A percentile compares a stretch with the other conserved stretches of the same genome.
Evolutionary conservation across 2,113 vertebrate genomes (phyloP).

Genomic region (Salvelinus sp.): DNA sequence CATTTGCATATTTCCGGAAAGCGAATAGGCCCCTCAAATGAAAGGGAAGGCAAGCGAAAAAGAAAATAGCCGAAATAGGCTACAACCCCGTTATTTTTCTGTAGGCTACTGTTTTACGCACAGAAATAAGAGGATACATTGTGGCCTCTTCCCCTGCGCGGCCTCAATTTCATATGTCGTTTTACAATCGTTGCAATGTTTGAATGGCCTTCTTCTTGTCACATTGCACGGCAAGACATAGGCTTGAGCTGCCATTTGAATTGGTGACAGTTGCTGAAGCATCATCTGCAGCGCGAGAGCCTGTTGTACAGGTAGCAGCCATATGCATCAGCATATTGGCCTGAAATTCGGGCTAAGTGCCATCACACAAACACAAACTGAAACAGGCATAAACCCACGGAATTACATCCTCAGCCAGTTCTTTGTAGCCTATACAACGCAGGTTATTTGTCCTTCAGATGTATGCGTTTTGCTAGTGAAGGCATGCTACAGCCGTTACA

Average conservation of each 20-base stretch:
- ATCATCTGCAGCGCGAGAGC: constrained; percentile 51
- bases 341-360: constrained; percentile 31
- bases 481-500: neutral
- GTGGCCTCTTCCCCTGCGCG: neutral
- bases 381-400: constrained; percentile 11
- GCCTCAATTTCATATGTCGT: constrained; percentile 11
- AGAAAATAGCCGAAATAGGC: neutral
- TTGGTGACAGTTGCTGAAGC: constrained; percentile 51
- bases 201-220: neutral
- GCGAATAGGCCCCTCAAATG: neutral
- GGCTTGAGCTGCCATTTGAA: constrained; percentile 42
- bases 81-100: neutral
- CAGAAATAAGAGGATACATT: neutral
- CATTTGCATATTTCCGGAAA: neutral
- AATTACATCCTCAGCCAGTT: neutral
- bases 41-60: neutral
- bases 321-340: constrained; percentile 30
- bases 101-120: neutral
- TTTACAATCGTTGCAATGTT: constrained; percentile 43
- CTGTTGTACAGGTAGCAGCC: constrained; percentile 37
- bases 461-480: neutral
- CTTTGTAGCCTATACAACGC: neutral
- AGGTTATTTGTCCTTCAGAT: neutral
- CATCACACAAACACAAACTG: constrained; percentile 36
- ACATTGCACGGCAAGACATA: constrained; percentile 14